Evolutionary conservation across 2,888 invertebrate genomes (phyloP).

Genomic region (Choristoneura rosaceana): DNA sequence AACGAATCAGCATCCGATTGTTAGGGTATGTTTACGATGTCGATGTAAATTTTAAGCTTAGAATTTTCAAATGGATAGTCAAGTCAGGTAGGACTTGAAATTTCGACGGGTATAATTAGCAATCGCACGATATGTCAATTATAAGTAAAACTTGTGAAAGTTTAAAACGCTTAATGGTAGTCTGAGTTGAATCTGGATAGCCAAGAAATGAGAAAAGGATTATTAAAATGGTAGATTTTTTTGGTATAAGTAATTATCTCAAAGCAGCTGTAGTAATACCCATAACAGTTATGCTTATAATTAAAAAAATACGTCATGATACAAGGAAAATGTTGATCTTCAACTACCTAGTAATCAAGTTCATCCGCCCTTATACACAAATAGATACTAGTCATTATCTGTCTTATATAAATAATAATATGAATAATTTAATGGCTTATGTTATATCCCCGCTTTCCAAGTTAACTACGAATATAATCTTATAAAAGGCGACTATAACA

Average conservation of each 20-base stretch:
- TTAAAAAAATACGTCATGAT: no score
- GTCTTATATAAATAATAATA: background rate
- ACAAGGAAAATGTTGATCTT: no score
- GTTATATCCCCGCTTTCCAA: background rate
- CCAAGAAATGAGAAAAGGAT: no score
- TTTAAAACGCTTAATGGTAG: background rate
- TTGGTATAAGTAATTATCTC: no score
- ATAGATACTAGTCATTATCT: background rate
- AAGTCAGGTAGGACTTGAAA: no score
- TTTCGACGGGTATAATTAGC: no score
- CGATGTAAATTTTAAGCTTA: background rate
- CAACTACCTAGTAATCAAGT: background rate
- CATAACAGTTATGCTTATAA: no score
- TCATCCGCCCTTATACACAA: background rate
- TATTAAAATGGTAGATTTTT: no score
- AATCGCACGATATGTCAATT: no score
- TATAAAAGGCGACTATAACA: background rate
- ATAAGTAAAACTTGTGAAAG: background rate
- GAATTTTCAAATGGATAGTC: background rate
- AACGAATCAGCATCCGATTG: slow-evolving; percentile 44
- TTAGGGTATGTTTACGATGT: background rate
- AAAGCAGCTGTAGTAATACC: no score
- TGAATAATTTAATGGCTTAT: background rate
- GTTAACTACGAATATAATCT: slow-evolving; percentile 6
- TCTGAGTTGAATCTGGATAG: no score